phyloP scores from a whole-genome alignment of 2,888 invertebrate species.

The Chrysolina oricalcia region DNA sequence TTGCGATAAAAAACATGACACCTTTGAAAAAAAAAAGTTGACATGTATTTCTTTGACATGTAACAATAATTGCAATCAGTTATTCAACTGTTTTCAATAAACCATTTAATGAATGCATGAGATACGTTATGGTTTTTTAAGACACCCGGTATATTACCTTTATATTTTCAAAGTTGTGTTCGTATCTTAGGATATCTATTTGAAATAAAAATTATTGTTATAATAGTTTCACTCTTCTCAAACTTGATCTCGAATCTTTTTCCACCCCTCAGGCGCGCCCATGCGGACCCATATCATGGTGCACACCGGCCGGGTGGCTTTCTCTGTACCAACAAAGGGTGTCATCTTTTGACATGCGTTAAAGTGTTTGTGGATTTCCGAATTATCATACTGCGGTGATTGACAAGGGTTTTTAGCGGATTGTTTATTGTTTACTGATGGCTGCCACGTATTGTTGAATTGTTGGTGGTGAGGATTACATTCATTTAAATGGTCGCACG shows the following conservation, averaged over 20 bases:
- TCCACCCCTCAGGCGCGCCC: conserved; percentile 27
- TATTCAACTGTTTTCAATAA: too few relatives aligned
- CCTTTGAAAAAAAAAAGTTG: too few relatives aligned
- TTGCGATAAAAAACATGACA: too few relatives aligned
- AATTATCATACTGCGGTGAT: conserved; percentile 55
- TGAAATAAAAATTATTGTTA: too few relatives aligned
- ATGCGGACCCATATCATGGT: conserved; percentile 25
- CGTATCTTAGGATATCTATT: too few relatives aligned
- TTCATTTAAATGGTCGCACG: neutral
- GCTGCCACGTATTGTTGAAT: conserved; percentile 28
- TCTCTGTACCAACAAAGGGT: conserved; percentile 62
- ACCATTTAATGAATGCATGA: too few relatives aligned
- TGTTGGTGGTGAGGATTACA: conserved; percentile 22
- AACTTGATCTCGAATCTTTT: neutral
- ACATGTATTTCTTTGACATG: too few relatives aligned
- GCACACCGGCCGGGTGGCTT: conserved; percentile 51
- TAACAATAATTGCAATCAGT: too few relatives aligned
- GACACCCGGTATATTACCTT: too few relatives aligned
- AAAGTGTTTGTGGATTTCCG: conserved; percentile 65
- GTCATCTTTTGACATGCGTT: conserved; percentile 68
- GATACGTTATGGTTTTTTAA: too few relatives aligned
- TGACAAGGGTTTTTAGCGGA: conserved; percentile 57
- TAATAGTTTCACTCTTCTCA: neutral
- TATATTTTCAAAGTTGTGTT: too few relatives aligned
- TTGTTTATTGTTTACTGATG: conserved; percentile 45